These are phyloP conservation scores for Polypterus bichir DNA, from an alignment of 2,113 vertebrate species.

Conservation along the genomic window DNA sequence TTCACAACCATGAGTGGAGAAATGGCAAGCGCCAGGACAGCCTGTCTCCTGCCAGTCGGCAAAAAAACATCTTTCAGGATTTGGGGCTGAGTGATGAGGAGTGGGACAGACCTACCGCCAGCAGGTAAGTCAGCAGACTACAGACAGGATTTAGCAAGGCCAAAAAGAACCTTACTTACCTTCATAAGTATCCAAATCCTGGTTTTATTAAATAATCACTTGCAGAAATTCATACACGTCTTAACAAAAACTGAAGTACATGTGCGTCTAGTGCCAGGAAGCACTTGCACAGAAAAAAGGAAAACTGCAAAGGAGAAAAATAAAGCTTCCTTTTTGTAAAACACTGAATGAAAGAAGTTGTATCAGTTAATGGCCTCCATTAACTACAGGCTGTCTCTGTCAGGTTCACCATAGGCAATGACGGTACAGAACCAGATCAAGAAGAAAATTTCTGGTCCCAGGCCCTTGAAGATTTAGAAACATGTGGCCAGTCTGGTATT, in stretches of 20 bases:
- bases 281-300: no score
- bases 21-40: constrained; percentile 67
- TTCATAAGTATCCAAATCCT: no score
- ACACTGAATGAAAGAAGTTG: no score
- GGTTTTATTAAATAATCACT: no score
- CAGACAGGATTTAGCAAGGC: no score
- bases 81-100: constrained; percentile 75
- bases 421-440: constrained; percentile 79
- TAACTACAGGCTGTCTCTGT: constrained; percentile 21
- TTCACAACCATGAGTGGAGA: constrained; percentile 83
- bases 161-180: no score
- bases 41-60: constrained; percentile 62
- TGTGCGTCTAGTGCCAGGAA: no score
- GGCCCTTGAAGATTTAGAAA: constrained; percentile 93
- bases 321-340: no score
- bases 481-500: constrained; percentile 93
- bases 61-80: constrained; percentile 67
- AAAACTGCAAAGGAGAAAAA: no score
- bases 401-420: constrained; percentile 73
- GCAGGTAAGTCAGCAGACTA: constrained; percentile 52
- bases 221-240: no score
- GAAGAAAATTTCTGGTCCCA: constrained; percentile 98
- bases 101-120: constrained; percentile 71
- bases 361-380: no score
- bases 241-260: no score